Conservation (phyloP, 35 echinoderm and acorn worm species). For the Heliocidaris tuberculata region DNA sequence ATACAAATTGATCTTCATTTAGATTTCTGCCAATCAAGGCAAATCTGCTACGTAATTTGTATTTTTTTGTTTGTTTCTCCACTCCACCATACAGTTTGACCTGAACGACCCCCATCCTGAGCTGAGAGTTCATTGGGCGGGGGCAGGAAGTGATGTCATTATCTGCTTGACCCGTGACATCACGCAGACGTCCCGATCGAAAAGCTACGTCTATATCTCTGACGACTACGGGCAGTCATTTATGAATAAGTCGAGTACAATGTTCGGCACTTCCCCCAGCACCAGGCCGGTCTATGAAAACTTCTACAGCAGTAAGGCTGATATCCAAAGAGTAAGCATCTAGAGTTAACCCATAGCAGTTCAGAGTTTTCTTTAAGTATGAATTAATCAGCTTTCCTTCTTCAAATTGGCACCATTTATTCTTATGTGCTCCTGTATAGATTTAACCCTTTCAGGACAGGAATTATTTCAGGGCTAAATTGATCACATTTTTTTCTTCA, state of each 20-base stretch:
- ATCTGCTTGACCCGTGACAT: conserved; percentile 80
- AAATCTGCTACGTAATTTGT: not conserved
- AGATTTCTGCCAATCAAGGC: no score
- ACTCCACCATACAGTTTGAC: conserved; percentile 55
- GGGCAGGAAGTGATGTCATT: conserved; percentile 70
- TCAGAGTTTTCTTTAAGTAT: no score
- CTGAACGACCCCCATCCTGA: conserved; percentile 83
- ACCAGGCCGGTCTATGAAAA: conserved; percentile 50
- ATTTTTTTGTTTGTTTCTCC: not conserved
- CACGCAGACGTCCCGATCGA: conserved; percentile 15
- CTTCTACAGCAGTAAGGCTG: conserved; percentile 84
- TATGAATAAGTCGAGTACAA: conserved; percentile 41
- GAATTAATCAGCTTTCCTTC: no score
- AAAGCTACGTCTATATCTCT: conserved; percentile 68
- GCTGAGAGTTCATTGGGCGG: conserved; percentile 90
- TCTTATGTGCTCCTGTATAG: no score
- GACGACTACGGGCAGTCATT: conserved; percentile 78
- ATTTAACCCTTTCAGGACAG: no score
- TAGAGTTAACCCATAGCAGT: not conserved
- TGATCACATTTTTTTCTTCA: no score
- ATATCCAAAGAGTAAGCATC: conserved; percentile 70
- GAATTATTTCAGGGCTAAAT: no score
- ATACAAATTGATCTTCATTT: no score
- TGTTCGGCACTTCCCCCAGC: not conserved
- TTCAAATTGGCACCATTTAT: no score